Evolutionary conservation across 2,113 vertebrate species (phyloP).

Genomic region (Bambusicola thoracicus): DNA sequence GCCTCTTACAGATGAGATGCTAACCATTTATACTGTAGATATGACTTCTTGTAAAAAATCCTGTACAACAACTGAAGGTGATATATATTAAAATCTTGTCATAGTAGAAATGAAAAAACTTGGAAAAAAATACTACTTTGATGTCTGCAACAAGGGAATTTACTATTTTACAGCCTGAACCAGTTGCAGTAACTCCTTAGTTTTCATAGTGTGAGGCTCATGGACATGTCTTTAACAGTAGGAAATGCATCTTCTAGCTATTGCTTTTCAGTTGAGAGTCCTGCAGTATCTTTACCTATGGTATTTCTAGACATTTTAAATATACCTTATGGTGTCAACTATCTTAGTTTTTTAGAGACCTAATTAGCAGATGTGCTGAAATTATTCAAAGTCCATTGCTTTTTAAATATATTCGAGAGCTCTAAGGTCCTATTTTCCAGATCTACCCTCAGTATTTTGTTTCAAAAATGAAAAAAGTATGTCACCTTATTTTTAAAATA

Average conservation of each 20-base stretch:
- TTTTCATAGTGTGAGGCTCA: background rate
- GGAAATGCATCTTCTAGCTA: background rate
- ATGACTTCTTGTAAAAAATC: background rate
- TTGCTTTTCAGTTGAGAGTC: background rate
- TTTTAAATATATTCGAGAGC: background rate
- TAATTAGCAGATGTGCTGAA: background rate
- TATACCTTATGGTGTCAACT: background rate
- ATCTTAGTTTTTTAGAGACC: background rate
- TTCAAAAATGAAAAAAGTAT: background rate
- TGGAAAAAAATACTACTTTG: background rate
- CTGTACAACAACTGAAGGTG: background rate
- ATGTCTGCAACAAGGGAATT: background rate
- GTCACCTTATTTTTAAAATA: background rate
- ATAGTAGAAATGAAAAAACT: background rate
- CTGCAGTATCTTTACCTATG: background rate
- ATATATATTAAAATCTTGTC: background rate
- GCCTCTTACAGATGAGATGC: background rate
- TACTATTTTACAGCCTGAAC: background rate
- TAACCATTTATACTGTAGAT: background rate
- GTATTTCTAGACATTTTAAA: background rate
- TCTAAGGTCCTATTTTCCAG: background rate
- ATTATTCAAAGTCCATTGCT: background rate
- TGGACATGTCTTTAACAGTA: fast-evolving
- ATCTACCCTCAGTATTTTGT: background rate
- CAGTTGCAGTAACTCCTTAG: background rate